A percentile compares a stretch with the other conserved stretches of the same genome.
These are phyloP conservation scores for Amazona vittata DNA, from an alignment of 2,113 vertebrate genomes.

Conservation along the genomic window DNA sequence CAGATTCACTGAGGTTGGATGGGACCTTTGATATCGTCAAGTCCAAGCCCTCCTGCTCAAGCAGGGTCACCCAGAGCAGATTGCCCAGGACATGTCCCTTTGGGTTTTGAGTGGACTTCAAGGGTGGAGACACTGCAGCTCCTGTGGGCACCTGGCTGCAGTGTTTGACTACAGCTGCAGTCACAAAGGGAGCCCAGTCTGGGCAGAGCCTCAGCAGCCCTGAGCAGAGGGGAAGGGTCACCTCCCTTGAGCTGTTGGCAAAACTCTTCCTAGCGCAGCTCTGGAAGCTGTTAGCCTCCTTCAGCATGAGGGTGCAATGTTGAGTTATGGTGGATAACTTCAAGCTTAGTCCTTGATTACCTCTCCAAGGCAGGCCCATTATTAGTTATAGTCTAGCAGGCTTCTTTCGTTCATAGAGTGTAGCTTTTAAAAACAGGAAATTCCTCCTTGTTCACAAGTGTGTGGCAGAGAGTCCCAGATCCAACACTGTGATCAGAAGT, in stretches of 20 bases:
- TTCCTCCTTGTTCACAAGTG: background rate
- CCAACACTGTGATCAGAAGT: rapidly evolving
- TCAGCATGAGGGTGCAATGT: rapidly evolving
- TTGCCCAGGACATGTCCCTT: background rate
- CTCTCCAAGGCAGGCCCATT: background rate
- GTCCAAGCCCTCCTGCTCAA: background rate
- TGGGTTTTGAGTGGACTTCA: background rate
- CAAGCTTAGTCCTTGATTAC: background rate
- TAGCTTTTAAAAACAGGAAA: background rate
- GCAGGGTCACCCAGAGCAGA: background rate
- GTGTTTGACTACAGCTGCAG: background rate
- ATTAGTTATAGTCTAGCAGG: background rate
- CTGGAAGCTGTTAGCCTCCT: background rate
- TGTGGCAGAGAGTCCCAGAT: too few relatives aligned
- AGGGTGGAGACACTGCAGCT: background rate
- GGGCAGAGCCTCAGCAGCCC: background rate
- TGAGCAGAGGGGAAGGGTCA: background rate
- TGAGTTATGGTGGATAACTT: background rate
- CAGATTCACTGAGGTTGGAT: background rate
- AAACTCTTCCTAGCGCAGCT: background rate
- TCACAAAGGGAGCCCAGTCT: background rate
- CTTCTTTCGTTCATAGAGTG: background rate
- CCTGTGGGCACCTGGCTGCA: background rate
- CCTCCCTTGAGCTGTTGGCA: background rate
- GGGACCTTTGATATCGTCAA: background rate